These are phyloP conservation scores for Sardina pilchardus DNA, from an alignment of 2,113 vertebrate genomes.

Conservation along the genomic window DNA sequence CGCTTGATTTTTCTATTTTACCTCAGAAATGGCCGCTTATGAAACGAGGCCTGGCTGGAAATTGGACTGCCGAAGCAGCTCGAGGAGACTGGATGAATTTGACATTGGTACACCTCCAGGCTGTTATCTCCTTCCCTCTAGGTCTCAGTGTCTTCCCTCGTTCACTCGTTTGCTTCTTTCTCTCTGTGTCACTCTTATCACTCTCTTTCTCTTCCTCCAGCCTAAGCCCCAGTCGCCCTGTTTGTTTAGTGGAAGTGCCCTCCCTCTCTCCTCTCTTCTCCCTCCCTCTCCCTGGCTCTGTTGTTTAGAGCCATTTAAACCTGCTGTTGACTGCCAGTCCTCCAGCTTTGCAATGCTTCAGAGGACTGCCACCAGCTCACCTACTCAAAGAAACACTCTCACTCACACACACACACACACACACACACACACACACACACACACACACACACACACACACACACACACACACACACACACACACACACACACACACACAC, in stretches of 20 bases:
- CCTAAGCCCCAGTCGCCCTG: not conserved
- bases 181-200: not conserved
- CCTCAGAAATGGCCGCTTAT: not conserved
- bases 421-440: slow-evolving; percentile 13
- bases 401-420: not conserved
- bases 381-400: not conserved
- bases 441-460: not conserved
- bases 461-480: slow-evolving; percentile 20
- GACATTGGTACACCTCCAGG: not conserved
- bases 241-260: slow-evolving; percentile 35
- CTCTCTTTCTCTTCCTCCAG: not conserved
- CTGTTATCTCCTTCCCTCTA: not conserved
- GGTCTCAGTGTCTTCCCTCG: not conserved
- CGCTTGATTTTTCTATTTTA: not conserved
- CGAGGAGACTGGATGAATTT: not conserved
- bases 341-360: slow-evolving; percentile 14
- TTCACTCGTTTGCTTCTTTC: not conserved
- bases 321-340: slow-evolving; percentile 8
- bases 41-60: not conserved
- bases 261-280: not conserved
- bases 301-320: not conserved
- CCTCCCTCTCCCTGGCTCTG: not conserved
- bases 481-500: slow-evolving; percentile 12
- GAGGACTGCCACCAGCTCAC: slow-evolving; percentile 16
- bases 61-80: not conserved